A percentile compares a stretch with the other conserved stretches of the same genome.
phyloP scores from a whole-genome alignment of 2,888 invertebrate genomes.

The Troides oblongomaculatus region DNA sequence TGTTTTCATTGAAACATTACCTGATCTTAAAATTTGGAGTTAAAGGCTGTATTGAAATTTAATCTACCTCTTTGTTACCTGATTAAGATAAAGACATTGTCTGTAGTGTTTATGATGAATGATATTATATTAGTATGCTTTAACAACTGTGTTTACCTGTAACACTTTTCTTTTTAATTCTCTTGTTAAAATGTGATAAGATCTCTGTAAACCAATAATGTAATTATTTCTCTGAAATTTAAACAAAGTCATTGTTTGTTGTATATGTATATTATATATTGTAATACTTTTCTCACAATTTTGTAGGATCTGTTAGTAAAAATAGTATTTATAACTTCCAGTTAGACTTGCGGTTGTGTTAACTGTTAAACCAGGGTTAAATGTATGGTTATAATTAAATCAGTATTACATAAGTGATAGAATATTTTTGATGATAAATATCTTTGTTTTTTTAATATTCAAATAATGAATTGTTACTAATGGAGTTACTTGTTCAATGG shows the following conservation, averaged over 20 bases:
- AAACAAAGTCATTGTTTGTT: too few species aligned
- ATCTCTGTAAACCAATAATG: too few species aligned
- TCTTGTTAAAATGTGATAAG: too few species aligned
- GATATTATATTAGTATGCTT: too few species aligned
- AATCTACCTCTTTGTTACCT: slow-evolving; percentile 55
- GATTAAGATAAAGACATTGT: slow-evolving; percentile 30
- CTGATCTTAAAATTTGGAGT: not conserved
- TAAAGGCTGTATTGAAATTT: slow-evolving; percentile 19
- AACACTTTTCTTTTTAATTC: too few species aligned
- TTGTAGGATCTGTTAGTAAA: not conserved
- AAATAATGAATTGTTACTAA: not conserved
- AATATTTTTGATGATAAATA: not conserved
- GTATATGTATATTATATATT: too few species aligned
- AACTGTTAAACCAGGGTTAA: slow-evolving; percentile 17
- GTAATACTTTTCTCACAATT: too few species aligned
- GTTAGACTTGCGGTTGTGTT: slow-evolving; percentile 20
- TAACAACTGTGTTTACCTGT: too few species aligned
- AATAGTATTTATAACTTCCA: slow-evolving; percentile 2
- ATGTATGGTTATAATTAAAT: slow-evolving; percentile 9
- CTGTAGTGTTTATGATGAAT: too few species aligned
- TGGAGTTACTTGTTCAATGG: not conserved
- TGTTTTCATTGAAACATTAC: not conserved
- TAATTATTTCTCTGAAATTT: too few species aligned
- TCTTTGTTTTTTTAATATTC: not conserved
- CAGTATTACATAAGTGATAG: slow-evolving; percentile 28